phyloP scores from a whole-genome alignment of 1,140 invertebrate species.

The Holotrichia oblita region DNA sequence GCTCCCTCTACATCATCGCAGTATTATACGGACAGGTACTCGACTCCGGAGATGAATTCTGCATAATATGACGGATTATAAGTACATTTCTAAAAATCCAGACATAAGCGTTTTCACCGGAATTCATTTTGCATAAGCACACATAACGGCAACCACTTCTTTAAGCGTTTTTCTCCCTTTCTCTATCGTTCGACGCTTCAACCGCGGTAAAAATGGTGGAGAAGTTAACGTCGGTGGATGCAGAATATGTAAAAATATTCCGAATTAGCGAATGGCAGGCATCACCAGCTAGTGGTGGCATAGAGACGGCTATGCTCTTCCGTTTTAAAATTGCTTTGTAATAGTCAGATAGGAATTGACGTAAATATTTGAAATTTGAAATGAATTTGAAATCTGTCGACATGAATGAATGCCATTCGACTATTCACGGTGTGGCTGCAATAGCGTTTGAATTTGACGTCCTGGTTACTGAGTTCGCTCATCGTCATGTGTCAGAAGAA shows the following conservation, averaged over 20 bases:
- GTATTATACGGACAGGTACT: constrained; percentile 22
- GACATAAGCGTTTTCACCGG: constrained; percentile 48
- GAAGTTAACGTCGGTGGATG: neutral
- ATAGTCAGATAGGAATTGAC: too few relatives aligned
- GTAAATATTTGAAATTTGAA: too few relatives aligned
- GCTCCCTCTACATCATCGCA: neutral
- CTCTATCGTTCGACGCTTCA: neutral
- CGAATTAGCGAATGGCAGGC: neutral
- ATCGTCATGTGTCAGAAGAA: too few relatives aligned
- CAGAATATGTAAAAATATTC: constrained; percentile 4
- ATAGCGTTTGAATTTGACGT: too few relatives aligned
- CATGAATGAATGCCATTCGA: too few relatives aligned
- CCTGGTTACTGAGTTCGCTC: too few relatives aligned
- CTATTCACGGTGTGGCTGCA: too few relatives aligned
- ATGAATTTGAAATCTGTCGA: too few relatives aligned
- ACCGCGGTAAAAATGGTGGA: neutral
- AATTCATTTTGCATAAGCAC: constrained; percentile 53
- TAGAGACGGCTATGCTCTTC: too few relatives aligned
- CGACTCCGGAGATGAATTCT: constrained; percentile 13
- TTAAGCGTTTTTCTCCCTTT: constrained; percentile 25
- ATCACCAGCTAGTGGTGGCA: too few relatives aligned
- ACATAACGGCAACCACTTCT: constrained; percentile 51
- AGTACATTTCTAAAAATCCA: constrained; percentile 53
- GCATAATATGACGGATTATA: constrained; percentile 55
- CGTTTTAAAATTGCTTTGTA: too few relatives aligned